Evolutionary conservation across 2,113 vertebrate genomes (phyloP).

Genomic region (Apus apus): DNA sequence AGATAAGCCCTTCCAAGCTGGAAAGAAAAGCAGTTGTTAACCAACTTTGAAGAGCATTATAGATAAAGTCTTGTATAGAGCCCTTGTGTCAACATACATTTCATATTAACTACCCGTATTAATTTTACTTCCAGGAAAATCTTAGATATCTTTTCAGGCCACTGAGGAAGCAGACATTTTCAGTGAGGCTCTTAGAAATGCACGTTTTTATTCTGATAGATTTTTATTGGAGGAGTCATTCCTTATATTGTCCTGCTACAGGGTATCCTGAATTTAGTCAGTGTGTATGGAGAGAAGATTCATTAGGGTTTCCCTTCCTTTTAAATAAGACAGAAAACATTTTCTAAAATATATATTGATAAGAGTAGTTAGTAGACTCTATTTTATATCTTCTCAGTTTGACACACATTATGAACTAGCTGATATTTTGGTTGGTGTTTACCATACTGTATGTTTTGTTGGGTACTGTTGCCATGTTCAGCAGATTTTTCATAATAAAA

Average conservation of each 20-base stretch:
- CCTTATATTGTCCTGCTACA: neutral
- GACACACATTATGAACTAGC: neutral
- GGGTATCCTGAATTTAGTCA: neutral
- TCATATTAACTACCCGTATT: neutral
- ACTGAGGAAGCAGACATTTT: neutral
- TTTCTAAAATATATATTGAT: slow-evolving; percentile 10
- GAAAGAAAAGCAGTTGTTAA: neutral
- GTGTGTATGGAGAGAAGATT: neutral
- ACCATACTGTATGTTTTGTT: neutral
- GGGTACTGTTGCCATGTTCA: neutral
- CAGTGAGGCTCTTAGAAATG: neutral
- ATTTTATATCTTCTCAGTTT: neutral
- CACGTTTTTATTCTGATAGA: neutral
- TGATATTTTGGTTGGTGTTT: neutral
- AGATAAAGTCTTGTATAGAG: neutral
- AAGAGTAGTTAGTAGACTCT: neutral
- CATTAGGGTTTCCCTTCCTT: slow-evolving; percentile 9
- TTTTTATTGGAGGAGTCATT: neutral
- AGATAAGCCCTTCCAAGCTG: neutral
- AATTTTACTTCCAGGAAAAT: neutral
- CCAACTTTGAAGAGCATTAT: neutral
- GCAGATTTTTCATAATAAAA: neutral
- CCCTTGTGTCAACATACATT: neutral
- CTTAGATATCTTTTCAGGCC: neutral
- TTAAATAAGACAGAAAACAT: slow-evolving; percentile 35